Base-by-base conservation (phyloP, 2,888 invertebrate species). In the Macaria notata region DNA sequence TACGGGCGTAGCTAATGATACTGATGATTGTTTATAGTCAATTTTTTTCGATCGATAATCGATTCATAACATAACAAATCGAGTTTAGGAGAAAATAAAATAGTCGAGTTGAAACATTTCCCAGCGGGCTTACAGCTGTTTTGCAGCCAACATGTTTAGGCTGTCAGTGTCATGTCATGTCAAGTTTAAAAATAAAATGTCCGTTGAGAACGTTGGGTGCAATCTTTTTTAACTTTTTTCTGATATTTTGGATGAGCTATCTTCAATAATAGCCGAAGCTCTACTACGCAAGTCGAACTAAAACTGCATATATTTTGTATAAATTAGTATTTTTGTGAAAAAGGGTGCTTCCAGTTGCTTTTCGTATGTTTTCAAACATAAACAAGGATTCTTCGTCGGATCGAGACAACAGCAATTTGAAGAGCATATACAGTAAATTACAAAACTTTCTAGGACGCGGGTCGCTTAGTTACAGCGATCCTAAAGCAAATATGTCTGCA, bases 341-440 rank as follows among this genome's bases (percentile, higher is more conserved):
- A 4, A 6, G 33, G 7, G 1, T 36, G 7, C 7, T 36, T 36
- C 33, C 33, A 36, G 33, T 36, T 36, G 19, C 19, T 6, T 33
- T 51, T 67, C 83, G 83, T 77, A 87, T 86, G 86, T 81, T 83
- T 79, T 79, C 80, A 61, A 82, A 75, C 69, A 68, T 73, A 57
- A 59, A 72, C 31, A 72, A 65, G 44, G 73, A 76, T 63, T 70
- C 75, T 59, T 71, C 78, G 56, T 64, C 73, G 59, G 65, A 70
- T 63, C 68, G 66, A 66, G 78, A 81, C 58, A 73, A 73, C 38
- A 77, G 64, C 61, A 76, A 72, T 57, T 61, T 80, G 54, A 78
- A 71, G 61, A 79, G 67, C 55, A 75, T 86, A 61, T 83, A 81
- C 57, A 68, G 74, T 54, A 80, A 75, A 64, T 76, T 83, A 56